Evolutionary conservation across 2,888 invertebrate species (phyloP), one percentile per base, ranked within the genome.

Genomic region (Leptodirus hochenwartii): DNA sequence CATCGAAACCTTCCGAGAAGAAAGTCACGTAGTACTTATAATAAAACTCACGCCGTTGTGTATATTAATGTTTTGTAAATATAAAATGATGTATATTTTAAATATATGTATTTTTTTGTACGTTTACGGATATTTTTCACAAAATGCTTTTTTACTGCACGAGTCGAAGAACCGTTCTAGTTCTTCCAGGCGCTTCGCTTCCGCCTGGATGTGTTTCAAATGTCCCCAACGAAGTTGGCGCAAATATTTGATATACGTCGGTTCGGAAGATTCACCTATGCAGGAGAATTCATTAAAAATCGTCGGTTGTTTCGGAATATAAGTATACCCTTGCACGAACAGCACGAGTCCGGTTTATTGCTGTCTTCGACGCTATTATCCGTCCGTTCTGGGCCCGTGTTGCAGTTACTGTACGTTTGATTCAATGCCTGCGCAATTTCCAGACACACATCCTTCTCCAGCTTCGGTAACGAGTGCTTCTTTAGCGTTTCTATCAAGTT

Each of bases 211-310:
- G 37, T 56, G 56, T 32, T 53, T 52, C 37, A 61, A 41, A 34
- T 59, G 57, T 8, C 53, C 50, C 56, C 54, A 58, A n/a, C 60
- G 47, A 20, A 58, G 42, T 28, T 53, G 49, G 33, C 54, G 55
- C 32, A 61, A 38, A 34, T 56, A 56, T 36, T 53, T 56, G 13
- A 58, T 47, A 34, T 50, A 57, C 6, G 46, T 33, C 1, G 49
- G 46, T 17, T 50, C 50, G n/a, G n/a, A n/a, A n/a, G n/a, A n/a
- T n/a, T n/a, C n/a, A n/a, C n/a, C n/a, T 45, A 44, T 34, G 16
- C 37, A 38, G 31, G 5, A 27, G 31, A 36, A 5, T 22, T 9
- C 8, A 13, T n/a, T n/a, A n/a, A n/a, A n/a, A n/a, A n/a, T n/a
- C n/a, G n/a, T n/a, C 3, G 11, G 2, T 14, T 3, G 5, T 5